Evolutionary conservation across 2,113 vertebrate genomes (phyloP), one percentile per base, ranked within the genome.

Genomic region (Xenopus laevis): DNA sequence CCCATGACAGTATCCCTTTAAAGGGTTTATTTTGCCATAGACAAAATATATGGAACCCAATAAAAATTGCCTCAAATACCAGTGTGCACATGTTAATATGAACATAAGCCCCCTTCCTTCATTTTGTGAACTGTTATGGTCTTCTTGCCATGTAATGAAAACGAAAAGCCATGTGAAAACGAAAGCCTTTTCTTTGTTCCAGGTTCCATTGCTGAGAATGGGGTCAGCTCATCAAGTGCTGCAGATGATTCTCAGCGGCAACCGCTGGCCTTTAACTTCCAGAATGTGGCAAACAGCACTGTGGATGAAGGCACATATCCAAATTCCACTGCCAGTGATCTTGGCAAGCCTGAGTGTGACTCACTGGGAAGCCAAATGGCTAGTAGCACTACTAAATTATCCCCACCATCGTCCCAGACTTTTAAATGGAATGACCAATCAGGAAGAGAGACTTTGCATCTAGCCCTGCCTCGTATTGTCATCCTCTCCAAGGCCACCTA

Each of bases 171-270:
- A n/a, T n/a, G n/a, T 40, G 5, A 7, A 40, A 1, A 40, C 1
- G 5, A 40, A 40, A 40, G 33, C 33, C 8, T 40, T n/a, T 40
- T 50, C 47, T 50, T 9, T 50, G 15, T 50, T 50, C 3, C 84
- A 96, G 96, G 94, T 77, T 98, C 95, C 60, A 80, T 95, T 83
- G 91, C 87, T 58, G 97, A 99, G 85, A 99, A 99, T 0, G 93
- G 95, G 0, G 95, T 98, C 79, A 99, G 95, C 79, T 98, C 95
- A 21, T 97, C 96, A 0, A 95, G 94, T 15, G 78, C 90, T 0
- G 82, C 87, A 0, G 94, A 95, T 79, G 89, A 86, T 47, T 82
- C 85, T 75, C 94, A 93, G 80, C 96, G 90, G 82, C 92, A 87
- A 66, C 78, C 89, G 2, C 78, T 77, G 0, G 90, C 85, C 0